Evolutionary conservation across 2,113 vertebrate species (phyloP), one percentile per base, ranked within the genome.

Genomic region (Emydocephalus ijimae): DNA sequence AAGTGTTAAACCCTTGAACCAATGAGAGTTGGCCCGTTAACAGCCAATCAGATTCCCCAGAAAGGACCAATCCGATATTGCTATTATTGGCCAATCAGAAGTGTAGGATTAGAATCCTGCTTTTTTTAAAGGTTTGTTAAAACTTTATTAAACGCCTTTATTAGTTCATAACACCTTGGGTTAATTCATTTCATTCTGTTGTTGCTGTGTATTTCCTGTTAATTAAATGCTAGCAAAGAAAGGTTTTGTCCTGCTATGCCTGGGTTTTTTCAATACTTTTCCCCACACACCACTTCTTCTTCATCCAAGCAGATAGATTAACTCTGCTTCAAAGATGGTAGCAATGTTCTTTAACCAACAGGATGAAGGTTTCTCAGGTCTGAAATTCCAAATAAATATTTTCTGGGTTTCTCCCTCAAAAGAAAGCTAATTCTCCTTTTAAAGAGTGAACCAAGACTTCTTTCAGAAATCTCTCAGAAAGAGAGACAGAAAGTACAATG

Each of bases 401-500:
- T 55, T n/a, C 39, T 56, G 61, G 59, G 21, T 50, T 29, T 91
- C 93, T 88, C 43, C 39, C 26, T 29, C 59, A 86, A 85, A 69
- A 59, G 5, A n/a, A 56, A 81, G 20, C 55, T 64, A 88, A 61
- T 85, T 92, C 85, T 88, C 43, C 59, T 90, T 39, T 29, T n/a
- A 81, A 59, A 57, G 85, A 85, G 57, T 61, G 5, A 1, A 85
- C 45, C 54, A 88, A 69, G 21, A 20, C 5, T 64, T 0, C 0
- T 0, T 74, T 52, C 90, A 0, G 0, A 64, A 18, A 64, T 92
- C 34, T 15, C 20, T n/a, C 8, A 0, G 29, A 24, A 54, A 64
- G 23, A 50, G 91, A 85, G 90, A 90, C 89, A 74, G 85, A 61
- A 94, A 89, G 54, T 94, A 20, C 29, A 4, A 9, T 20, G 34